phyloP scores from a whole-genome alignment of 2,113 vertebrate species.

The Neolamprologus caudopunctatus region DNA sequence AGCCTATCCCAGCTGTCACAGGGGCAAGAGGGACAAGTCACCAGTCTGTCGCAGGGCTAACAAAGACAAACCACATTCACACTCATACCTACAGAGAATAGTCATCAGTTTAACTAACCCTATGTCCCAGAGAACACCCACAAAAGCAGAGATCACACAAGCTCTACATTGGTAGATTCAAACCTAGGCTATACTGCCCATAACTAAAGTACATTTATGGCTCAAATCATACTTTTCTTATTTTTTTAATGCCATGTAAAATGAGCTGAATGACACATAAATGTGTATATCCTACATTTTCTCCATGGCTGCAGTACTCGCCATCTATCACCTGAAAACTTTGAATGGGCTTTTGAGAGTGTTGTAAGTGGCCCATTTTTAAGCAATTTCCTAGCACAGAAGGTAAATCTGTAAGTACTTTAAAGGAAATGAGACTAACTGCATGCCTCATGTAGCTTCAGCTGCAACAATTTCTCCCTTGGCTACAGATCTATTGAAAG shows the following conservation, averaged over 20 bases:
- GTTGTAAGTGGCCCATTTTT: not conserved
- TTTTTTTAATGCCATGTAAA: not conserved
- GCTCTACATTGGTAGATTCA: not conserved
- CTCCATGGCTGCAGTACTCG: not conserved
- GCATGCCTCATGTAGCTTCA: constrained; percentile 22
- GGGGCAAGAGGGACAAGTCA: not conserved
- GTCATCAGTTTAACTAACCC: not conserved
- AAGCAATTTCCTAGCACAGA: constrained; percentile 1
- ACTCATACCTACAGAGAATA: not conserved
- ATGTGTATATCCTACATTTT: not conserved
- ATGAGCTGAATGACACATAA: not conserved
- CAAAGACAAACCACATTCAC: not conserved
- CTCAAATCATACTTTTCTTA: not conserved
- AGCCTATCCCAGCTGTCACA: not conserved
- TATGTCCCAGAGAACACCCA: not conserved
- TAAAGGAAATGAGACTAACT: constrained; percentile 2
- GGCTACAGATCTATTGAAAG: constrained; percentile 24
- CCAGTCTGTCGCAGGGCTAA: not conserved
- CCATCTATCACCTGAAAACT: not conserved
- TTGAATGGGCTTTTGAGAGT: not conserved
- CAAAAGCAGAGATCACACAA: not conserved
- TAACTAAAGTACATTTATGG: not conserved
- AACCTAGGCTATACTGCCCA: not conserved
- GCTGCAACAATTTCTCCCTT: constrained; percentile 27
- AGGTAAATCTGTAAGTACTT: constrained; percentile 3